phyloP scores from a whole-genome alignment of 1,140 invertebrate genomes.

The Drosophila mauritiana region DNA sequence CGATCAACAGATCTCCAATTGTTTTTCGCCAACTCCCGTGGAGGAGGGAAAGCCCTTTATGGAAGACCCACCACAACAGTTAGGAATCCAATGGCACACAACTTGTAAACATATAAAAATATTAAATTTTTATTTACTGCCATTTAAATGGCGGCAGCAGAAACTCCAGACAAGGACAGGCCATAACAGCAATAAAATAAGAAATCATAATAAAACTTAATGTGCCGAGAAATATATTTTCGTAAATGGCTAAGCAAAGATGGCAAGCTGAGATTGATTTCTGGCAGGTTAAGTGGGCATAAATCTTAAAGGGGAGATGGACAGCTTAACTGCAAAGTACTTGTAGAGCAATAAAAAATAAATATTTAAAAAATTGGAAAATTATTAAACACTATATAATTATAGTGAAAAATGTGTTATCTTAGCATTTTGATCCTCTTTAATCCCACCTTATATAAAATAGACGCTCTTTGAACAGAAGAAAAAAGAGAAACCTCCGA shows the following conservation, averaged over 20 bases:
- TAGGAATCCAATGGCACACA: conserved; percentile 22
- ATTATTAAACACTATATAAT: too few relatives aligned
- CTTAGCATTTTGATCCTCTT: neutral
- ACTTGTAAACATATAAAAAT: conserved; percentile 41
- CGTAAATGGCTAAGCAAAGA: conserved; percentile 7
- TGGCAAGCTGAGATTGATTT: conserved; percentile 9
- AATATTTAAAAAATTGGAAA: neutral
- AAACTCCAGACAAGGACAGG: conserved; percentile 73
- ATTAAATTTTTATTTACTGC: conserved; percentile 45
- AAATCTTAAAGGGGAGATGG: conserved; percentile 1
- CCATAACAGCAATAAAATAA: conserved; percentile 39
- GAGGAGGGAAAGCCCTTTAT: conserved; percentile 27
- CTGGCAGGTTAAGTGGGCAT: conserved; percentile 21
- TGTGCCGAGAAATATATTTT: conserved; percentile 42
- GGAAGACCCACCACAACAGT: conserved; percentile 43
- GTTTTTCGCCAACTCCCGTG: conserved; percentile 25
- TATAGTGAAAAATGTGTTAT: too few relatives aligned
- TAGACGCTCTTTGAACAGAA: conserved; percentile 17
- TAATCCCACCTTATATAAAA: conserved; percentile 19
- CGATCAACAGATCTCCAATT: conserved; percentile 67
- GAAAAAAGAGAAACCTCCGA: conserved; percentile 43
- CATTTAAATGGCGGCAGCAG: conserved; percentile 69
- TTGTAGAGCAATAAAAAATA: neutral
- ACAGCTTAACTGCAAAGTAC: too few relatives aligned
- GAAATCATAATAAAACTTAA: conserved; percentile 48